Conservation (phyloP, 2,797 vertebrate genomes). For the Emydoidea blandingii region DNA sequence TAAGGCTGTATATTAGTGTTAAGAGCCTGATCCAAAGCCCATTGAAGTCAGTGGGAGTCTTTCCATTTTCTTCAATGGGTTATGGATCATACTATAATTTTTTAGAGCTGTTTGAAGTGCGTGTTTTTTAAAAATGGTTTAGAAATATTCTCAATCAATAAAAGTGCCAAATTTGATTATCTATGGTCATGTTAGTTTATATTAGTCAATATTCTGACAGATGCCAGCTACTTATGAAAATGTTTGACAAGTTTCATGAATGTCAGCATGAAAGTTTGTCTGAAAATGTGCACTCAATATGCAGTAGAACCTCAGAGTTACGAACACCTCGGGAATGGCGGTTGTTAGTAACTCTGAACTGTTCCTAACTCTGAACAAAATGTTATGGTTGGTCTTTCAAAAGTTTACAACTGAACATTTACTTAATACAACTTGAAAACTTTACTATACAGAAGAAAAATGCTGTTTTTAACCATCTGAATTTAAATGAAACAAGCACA, state of each 20-base stretch:
- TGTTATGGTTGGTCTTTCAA: no score
- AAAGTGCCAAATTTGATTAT: background rate
- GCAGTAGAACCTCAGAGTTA: background rate
- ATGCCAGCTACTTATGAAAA: background rate
- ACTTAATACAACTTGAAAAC: no score
- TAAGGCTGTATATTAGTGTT: background rate
- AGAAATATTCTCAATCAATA: background rate
- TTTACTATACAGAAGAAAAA: no score
- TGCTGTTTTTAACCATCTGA: no score
- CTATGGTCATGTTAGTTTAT: background rate
- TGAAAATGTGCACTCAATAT: background rate
- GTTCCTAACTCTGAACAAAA: no score
- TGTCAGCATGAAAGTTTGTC: background rate
- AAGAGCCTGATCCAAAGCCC: background rate
- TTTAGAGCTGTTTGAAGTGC: accelerated
- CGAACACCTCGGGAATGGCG: no score
- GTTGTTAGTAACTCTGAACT: no score
- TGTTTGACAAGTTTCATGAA: background rate
- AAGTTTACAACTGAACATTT: no score
- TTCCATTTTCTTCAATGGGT: background rate
- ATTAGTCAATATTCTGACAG: background rate
- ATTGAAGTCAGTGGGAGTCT: background rate
- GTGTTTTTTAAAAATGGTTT: accelerated
- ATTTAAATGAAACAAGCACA: no score
- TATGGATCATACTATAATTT: background rate